phyloP scores from a whole-genome alignment of 2,888 invertebrate genomes.

The Pediacus dermestoides region DNA sequence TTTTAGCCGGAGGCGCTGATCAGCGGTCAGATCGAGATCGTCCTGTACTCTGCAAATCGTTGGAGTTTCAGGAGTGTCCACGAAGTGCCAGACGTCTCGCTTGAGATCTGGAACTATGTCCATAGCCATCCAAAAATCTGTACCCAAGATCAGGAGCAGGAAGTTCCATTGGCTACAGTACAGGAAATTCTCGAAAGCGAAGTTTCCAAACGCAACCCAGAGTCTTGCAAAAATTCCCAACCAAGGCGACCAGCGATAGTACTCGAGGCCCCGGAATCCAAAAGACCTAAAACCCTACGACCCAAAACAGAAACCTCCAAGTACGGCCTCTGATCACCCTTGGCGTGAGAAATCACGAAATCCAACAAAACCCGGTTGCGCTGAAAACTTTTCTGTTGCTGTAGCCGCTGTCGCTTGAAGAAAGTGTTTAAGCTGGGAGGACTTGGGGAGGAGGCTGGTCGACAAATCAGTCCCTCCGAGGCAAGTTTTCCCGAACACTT shows the following conservation, averaged over 20 bases:
- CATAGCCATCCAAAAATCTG: too few relatives aligned
- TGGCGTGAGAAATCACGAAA: too few relatives aligned
- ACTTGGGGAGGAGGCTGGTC: too few relatives aligned
- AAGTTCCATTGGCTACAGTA: slow-evolving; percentile 23
- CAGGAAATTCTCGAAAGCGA: slow-evolving; percentile 3
- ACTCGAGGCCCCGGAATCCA: slow-evolving; percentile 16
- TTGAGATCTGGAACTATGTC: too few relatives aligned
- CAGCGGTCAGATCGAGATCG: background rate
- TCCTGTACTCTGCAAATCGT: slow-evolving; percentile 3
- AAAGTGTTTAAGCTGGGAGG: too few relatives aligned
- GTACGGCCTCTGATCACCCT: too few relatives aligned
- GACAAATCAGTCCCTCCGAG: too few relatives aligned
- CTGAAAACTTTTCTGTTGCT: too few relatives aligned
- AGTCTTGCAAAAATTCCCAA: slow-evolving; percentile 10
- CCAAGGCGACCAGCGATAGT: slow-evolving; percentile 15
- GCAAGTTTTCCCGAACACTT: too few relatives aligned
- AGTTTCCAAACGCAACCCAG: slow-evolving; percentile 10
- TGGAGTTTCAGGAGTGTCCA: slow-evolving; percentile 3
- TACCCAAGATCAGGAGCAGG: slow-evolving; percentile 17
- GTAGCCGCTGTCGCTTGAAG: too few relatives aligned
- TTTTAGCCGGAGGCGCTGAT: slow-evolving; percentile 5
- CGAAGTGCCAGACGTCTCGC: slow-evolving; percentile 24
- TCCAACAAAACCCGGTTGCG: too few relatives aligned
- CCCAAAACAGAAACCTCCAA: slow-evolving; percentile 14
- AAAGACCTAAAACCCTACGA: slow-evolving; percentile 7